phyloP scores from a whole-genome alignment of 1,140 invertebrate genomes.

The Sarcophaga bullata region DNA sequence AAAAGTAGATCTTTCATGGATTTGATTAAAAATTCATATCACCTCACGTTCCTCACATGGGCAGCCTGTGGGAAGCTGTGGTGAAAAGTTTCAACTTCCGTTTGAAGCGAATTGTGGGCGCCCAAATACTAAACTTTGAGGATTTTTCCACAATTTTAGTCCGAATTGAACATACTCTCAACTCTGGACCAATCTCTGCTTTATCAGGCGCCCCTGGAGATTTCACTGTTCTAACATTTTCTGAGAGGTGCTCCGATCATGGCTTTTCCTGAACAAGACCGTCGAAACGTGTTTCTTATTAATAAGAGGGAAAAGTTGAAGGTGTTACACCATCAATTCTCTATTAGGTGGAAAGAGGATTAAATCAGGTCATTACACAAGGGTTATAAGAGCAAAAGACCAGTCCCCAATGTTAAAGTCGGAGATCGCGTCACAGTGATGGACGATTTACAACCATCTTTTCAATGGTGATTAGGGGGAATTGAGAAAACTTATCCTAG shows the following conservation, averaged over 20 bases:
- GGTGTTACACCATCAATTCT: not conserved
- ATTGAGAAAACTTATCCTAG: not conserved
- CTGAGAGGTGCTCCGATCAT: not conserved
- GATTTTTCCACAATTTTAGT: not conserved
- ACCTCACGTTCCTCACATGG: conserved; percentile 16
- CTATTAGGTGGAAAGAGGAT: conserved; percentile 12
- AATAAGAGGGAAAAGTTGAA: not conserved
- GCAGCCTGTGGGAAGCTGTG: not conserved
- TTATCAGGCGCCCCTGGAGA: not conserved
- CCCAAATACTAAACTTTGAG: not conserved
- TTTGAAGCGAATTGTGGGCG: not conserved
- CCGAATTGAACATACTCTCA: not conserved
- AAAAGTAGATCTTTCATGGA: not conserved
- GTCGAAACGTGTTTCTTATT: not conserved
- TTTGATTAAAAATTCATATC: not conserved
- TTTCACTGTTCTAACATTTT: not conserved
- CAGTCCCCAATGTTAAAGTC: not conserved
- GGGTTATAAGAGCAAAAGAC: not conserved
- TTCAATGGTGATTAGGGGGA: not conserved
- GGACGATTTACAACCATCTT: not conserved
- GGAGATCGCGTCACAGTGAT: not conserved
- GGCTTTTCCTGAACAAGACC: not conserved
- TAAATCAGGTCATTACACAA: not conserved
- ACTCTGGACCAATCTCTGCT: not conserved
- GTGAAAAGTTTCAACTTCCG: conserved; percentile 5